Percentiles rank a stretch among this genome's conserved stretches.
phyloP scores from a whole-genome alignment of 2,888 invertebrate species.

The Catocala sponsa region DNA sequence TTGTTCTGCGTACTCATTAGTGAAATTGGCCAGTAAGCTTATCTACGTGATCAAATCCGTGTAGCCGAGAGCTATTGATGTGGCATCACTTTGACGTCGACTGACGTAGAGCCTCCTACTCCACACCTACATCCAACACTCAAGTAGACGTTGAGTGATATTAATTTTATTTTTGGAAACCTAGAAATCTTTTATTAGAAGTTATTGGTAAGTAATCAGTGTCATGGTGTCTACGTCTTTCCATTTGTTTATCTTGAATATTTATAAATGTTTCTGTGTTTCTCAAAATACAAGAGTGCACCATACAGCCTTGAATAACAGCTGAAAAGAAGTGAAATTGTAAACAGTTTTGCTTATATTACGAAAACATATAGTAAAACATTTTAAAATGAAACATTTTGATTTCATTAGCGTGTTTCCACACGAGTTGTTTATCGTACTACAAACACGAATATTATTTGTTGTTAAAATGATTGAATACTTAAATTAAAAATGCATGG shows the following conservation, averaged over 20 bases:
- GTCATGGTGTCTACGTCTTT: neutral
- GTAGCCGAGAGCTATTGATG: conserved; percentile 32
- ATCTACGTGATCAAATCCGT: conserved; percentile 30
- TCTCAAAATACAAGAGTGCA: too few species aligned
- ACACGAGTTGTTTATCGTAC: conserved; percentile 34
- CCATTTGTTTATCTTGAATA: conserved; percentile 2
- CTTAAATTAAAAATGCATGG: conserved; percentile 43
- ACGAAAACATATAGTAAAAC: neutral
- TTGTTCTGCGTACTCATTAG: conserved; percentile 58
- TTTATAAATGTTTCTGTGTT: neutral
- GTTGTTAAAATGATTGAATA: conserved; percentile 29
- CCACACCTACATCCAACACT: conserved; percentile 15
- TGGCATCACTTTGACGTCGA: conserved; percentile 30
- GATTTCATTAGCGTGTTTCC: conserved; percentile 31
- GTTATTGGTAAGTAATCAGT: neutral
- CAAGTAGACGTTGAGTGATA: conserved; percentile 24
- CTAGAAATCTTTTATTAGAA: neutral
- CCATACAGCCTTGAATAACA: too few species aligned
- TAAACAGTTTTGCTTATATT: neutral
- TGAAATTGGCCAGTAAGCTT: conserved; percentile 59
- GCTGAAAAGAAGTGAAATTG: too few species aligned
- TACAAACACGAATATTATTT: conserved; percentile 19
- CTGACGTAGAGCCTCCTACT: conserved; percentile 35
- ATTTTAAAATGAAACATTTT: conserved; percentile 9
- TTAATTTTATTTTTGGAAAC: conserved; percentile 6